A percentile compares a stretch with the other conserved stretches of the same genome.
phyloP scores from a whole-genome alignment of 2,888 invertebrate species.

The Eilema sororculum region DNA sequence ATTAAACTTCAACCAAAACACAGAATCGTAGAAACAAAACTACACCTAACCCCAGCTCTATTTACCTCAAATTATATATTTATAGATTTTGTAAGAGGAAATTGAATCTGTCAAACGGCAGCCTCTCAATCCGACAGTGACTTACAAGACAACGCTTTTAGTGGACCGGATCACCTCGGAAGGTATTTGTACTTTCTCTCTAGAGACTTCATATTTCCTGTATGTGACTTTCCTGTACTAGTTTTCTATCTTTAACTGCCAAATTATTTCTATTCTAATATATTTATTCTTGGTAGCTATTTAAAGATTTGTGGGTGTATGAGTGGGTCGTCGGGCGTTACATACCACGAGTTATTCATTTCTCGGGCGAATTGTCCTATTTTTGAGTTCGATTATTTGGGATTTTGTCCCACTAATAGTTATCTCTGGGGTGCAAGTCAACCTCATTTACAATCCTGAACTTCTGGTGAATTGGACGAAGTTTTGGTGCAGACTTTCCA shows the following conservation, averaged over 20 bases:
- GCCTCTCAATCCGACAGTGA: constrained; percentile 55
- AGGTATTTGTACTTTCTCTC: constrained; percentile 49
- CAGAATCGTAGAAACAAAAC: neutral
- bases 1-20: neutral
- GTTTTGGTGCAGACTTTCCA: too few species aligned
- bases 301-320: too few species aligned
- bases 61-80: constrained; percentile 45
- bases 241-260: neutral
- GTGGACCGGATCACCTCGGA: constrained; percentile 57
- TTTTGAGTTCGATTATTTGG: too few species aligned
- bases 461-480: too few species aligned
- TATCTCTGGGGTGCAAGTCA: too few species aligned
- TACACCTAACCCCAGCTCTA: constrained; percentile 2
- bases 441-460: too few species aligned
- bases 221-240: neutral
- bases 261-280: too few species aligned
- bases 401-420: too few species aligned
- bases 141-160: constrained; percentile 76
- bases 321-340: too few species aligned
- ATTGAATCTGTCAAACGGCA: constrained; percentile 71
- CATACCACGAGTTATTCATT: too few species aligned
- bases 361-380: too few species aligned
- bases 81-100: constrained; percentile 64
- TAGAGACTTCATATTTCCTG: constrained; percentile 27
- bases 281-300: too few species aligned